Base-by-base conservation (phyloP, 2,113 vertebrate genomes). In the Calidris pugnax region DNA sequence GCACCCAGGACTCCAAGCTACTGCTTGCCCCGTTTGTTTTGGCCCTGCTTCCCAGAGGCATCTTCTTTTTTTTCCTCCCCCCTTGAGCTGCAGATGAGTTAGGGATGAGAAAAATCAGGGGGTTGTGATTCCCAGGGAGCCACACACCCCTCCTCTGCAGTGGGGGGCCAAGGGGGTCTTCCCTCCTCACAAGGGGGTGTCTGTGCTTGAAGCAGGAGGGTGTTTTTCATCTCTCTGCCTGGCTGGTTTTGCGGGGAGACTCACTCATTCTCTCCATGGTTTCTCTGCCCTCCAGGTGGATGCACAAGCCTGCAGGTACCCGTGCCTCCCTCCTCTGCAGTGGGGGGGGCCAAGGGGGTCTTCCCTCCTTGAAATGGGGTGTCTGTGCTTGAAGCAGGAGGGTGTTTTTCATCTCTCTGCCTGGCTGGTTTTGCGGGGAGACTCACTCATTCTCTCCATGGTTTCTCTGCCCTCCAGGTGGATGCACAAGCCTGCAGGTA, bases 381-480 rank as follows among this genome's bases (percentile, higher is more conserved):
- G 43, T 10, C 64, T 45, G 20, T 57, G 63, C 73, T 71, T 18
- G 55, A 15, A 33, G 33, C 30, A 62, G 85, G 30, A 20, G 22
- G 0, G 0, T 47, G 55, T 39, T 77, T 89, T 77, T 19, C 19
- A 6, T 84, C 24, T 59, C 66, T 32, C 72, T 85, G 53, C 56
- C 53, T 0, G 0, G 45, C 55, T 75, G 33, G 9, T 30, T 71
- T 71, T 48, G 57, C 0, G 0, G 55, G 57, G 53, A 76, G 33
- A 10, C 37, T 39, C 37, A 20, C 67, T 94, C 69, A 84, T 68
- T 48, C 32, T 92, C 63, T 91, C 62, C n/a, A 2, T 19, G 93
- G 33, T 14, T 87, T 87, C 4, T 94, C 60, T 98, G 97, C 27
- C 98, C 41, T 90, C 23, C 93, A 98, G 98, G 98, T 90, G 22